A percentile compares a stretch with the other conserved stretches of the same genome.
phyloP scores from a whole-genome alignment of 2,113 vertebrate genomes.

The Lepisosteus osseus region DNA sequence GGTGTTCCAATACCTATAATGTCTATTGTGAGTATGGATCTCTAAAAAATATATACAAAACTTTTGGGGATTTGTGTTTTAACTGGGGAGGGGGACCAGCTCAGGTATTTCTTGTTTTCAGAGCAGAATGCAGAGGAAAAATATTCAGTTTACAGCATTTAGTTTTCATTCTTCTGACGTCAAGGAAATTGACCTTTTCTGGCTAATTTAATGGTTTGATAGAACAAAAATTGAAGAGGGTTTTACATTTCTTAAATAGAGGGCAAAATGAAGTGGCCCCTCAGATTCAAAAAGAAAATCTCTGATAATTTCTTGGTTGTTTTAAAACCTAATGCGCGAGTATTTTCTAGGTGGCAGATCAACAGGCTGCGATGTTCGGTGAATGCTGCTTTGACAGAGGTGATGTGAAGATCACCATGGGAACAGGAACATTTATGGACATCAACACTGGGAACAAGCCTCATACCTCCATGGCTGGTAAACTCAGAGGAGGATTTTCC shows the following conservation, averaged over 20 bases:
- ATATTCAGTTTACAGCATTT: too few relatives aligned
- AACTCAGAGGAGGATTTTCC: not conserved
- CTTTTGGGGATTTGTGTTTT: too few relatives aligned
- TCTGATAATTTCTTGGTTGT: not conserved
- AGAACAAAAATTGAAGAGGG: too few relatives aligned
- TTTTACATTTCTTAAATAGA: too few relatives aligned
- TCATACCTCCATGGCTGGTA: conserved; percentile 75
- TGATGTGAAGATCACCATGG: conserved; percentile 93
- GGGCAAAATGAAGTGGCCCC: not conserved
- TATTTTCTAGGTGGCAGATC: conserved; percentile 81
- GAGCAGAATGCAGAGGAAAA: too few relatives aligned
- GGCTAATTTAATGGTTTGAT: too few relatives aligned
- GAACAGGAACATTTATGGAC: conserved; percentile 91
- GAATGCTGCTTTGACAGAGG: conserved; percentile 90
- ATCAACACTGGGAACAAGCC: conserved; percentile 86
- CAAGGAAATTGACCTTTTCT: too few relatives aligned
- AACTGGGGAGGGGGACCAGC: too few relatives aligned
- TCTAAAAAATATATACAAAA: too few relatives aligned
- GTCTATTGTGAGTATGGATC: conserved; percentile 78
- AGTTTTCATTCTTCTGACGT: too few relatives aligned
- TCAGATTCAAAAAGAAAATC: too few relatives aligned
- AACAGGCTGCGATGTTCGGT: conserved; percentile 96
- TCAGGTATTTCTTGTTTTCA: too few relatives aligned
- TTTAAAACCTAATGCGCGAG: not conserved
- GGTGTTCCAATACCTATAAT: conserved; percentile 82